phyloP scores from a whole-genome alignment of 2,888 invertebrate species.

The Acleris emargana region DNA sequence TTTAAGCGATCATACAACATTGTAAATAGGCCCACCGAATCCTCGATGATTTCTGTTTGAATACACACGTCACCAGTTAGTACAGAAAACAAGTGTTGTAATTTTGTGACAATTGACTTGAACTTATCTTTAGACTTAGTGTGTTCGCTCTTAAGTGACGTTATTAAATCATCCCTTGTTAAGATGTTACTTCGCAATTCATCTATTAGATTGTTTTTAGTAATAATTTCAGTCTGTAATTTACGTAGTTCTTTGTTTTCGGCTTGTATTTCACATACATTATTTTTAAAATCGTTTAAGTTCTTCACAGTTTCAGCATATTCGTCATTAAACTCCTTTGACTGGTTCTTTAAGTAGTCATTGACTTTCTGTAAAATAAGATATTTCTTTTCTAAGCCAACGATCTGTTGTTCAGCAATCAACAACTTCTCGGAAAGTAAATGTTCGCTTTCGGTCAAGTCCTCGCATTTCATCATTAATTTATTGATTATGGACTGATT shows the following conservation, averaged over 20 bases:
- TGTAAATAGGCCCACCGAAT: constrained; percentile 51
- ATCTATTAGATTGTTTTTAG: constrained; percentile 52
- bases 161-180: not conserved
- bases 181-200: not conserved
- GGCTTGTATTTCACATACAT: constrained; percentile 10
- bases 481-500: constrained; percentile 51
- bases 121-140: constrained; percentile 49
- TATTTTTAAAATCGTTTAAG: constrained; percentile 39
- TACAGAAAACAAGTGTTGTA: constrained; percentile 51
- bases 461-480: constrained; percentile 49
- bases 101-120: constrained; percentile 48
- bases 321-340: constrained; percentile 48
- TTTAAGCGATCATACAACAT: constrained; percentile 50
- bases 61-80: constrained; percentile 53
- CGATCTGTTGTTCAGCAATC: constrained; percentile 44
- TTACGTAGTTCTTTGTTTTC: constrained; percentile 38
- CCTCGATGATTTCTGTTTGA: constrained; percentile 52
- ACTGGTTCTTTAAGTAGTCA: constrained; percentile 41
- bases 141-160: constrained; percentile 40
- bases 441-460: constrained; percentile 43
- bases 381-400: constrained; percentile 45
- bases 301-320: constrained; percentile 44
- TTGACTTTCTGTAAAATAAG: constrained; percentile 34
- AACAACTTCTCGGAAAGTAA: constrained; percentile 50
- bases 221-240: constrained; percentile 39